A percentile compares a stretch with the other conserved stretches of the same genome.
Conservation (phyloP, 2,888 invertebrate genomes). For the Cryptocephalus primarius region DNA sequence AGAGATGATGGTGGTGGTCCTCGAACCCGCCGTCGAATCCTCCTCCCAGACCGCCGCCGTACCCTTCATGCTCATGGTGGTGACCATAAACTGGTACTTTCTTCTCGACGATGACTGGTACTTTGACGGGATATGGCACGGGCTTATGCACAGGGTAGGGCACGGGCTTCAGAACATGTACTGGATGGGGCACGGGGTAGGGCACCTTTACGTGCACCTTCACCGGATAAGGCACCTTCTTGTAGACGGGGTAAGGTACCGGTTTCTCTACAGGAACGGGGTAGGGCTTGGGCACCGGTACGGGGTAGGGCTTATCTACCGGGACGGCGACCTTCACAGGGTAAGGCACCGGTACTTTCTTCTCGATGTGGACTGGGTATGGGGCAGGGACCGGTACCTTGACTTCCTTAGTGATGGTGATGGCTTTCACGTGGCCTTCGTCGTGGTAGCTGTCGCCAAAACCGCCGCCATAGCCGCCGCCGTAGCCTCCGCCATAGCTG, state of each 20-base stretch:
- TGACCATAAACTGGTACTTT: constrained; percentile 36
- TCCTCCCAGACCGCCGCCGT: constrained; percentile 21
- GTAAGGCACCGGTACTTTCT: constrained; percentile 38
- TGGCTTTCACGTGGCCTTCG: constrained; percentile 23
- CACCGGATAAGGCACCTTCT: constrained; percentile 42
- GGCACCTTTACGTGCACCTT: constrained; percentile 41
- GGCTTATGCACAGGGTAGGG: constrained; percentile 33
- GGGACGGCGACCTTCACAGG: constrained; percentile 37
- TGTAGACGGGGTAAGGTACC: constrained; percentile 43
- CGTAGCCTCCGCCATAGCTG: constrained; percentile 7
- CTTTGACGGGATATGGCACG: constrained; percentile 36
- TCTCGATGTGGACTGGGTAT: constrained; percentile 41
- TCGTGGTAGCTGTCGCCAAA: constrained; percentile 13
- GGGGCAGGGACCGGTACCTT: constrained; percentile 42
- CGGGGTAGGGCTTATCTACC: constrained; percentile 38
- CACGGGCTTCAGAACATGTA: constrained; percentile 26
- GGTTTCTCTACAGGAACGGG: constrained; percentile 43
- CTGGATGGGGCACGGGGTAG: constrained; percentile 36
- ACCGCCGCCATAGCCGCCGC: constrained; percentile 5
- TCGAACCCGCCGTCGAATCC: constrained; percentile 6
- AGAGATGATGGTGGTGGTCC: constrained; percentile 5
- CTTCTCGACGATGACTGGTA: constrained; percentile 39
- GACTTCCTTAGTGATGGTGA: constrained; percentile 36
- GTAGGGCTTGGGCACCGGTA: constrained; percentile 39
- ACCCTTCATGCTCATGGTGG: constrained; percentile 34